Evolutionary conservation across 2,888 invertebrate species (phyloP), one percentile per base, ranked within the genome.

Genomic region (Bembecia ichneumoniformis): DNA sequence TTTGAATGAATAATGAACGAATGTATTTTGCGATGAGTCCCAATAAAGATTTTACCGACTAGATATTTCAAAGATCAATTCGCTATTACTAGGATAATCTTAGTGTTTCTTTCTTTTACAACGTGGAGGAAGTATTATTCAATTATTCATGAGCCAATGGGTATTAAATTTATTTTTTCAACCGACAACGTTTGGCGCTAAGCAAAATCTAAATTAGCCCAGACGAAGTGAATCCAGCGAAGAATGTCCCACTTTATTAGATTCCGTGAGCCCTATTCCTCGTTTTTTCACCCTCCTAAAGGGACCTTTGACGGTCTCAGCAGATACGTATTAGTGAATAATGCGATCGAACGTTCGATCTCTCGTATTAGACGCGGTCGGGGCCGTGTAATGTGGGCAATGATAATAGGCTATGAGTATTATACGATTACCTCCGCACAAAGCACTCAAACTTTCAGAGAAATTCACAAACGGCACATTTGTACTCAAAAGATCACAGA

Each of bases 261-360:
- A 84, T 84, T 86, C 82, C 80, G 63, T 79, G 81, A 82, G 77
- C 82, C 61, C 79, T 75, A 82, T 84, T 83, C 83, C 82, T 70
- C 74, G 71, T 76, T 80, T 79, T 79, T 80, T 74, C 77, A 68
- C 77, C 80, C 80, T 74, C 70, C 62, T 59, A 49, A 56, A 74
- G 73, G 74, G 72, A 69, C 73, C 80, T 78, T 82, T 82, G 76
- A 75, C 56, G 63, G 74, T 69, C 71, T 72, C 71, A 73, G 71
- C 28, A 28, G 28, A 28, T 60, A 64, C 71, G 79, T 78, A 83
- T 83, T 82, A 83, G 76, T 62, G 80, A 76, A 80, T 84, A 82
- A 82, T 83, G 75, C 74, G 76, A 83, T 77, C 72, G 81, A 78
- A 77, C 68, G 71, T 78, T 79, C 81, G 77, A 81, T 82, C 72